A percentile compares a stretch with the other conserved stretches of the same genome.
Evolutionary conservation across 1,140 invertebrate genomes (phyloP).

Genomic region (Trichomalopsis sarcophagae): DNA sequence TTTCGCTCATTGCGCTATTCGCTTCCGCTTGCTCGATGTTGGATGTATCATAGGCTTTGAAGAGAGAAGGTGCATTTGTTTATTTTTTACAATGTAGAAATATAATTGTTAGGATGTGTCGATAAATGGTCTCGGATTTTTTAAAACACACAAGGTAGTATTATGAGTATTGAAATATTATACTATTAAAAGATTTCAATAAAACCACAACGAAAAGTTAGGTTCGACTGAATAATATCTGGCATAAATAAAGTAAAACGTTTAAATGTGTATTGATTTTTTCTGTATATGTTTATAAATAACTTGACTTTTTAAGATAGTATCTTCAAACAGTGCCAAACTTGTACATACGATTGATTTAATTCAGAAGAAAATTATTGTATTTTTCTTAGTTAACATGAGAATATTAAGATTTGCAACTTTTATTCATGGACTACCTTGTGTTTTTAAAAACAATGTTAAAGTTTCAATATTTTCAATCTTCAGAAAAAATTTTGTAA

Average conservation of each 20-base stretch:
- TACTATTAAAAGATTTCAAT: neutral
- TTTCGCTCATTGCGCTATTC: conserved; percentile 42
- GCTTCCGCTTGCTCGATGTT: conserved; percentile 34
- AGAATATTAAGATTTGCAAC: neutral
- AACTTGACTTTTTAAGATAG: neutral
- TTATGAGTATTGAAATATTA: neutral
- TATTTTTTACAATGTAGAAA: conserved; percentile 27
- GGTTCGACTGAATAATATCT: neutral
- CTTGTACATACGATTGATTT: neutral
- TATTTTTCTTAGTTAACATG: neutral
- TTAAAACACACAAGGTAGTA: conserved; percentile 17
- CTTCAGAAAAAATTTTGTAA: conserved; percentile 21
- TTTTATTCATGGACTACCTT: neutral
- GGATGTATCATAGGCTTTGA: conserved; percentile 18
- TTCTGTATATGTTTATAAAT: neutral
- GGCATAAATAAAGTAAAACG: neutral
- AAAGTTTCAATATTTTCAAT: conserved; percentile 30
- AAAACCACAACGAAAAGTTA: neutral
- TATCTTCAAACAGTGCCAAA: conserved; percentile 9
- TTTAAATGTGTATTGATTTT: neutral
- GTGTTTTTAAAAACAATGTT: conserved; percentile 5
- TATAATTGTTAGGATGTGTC: conserved; percentile 28
- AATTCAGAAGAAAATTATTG: neutral
- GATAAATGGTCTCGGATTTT: conserved; percentile 23
- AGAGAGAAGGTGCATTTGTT: conserved; percentile 1